Conservation (phyloP, 1,140 invertebrate genomes). For the Zelostemma sp. region DNA sequence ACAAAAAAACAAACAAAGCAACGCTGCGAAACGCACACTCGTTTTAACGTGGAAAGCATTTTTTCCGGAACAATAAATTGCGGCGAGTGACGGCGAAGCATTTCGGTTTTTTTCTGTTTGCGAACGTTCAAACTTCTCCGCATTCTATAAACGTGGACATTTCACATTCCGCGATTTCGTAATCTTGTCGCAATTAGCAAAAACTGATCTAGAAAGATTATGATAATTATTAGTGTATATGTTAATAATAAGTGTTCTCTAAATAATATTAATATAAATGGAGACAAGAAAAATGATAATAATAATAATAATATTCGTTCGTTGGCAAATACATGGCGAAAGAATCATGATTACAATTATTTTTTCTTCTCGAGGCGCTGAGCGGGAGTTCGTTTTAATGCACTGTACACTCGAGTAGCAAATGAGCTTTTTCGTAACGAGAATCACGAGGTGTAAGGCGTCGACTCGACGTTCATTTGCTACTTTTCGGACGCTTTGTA, state of each 20-base stretch:
- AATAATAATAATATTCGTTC: conserved; percentile 48
- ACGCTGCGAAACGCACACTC: too few species aligned
- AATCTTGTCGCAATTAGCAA: conserved; percentile 51
- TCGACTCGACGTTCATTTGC: conserved; percentile 7
- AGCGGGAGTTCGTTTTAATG: conserved; percentile 57
- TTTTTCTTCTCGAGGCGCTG: conserved; percentile 66
- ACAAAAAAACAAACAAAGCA: neutral
- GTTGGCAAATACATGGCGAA: conserved; percentile 71
- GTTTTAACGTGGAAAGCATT: too few species aligned
- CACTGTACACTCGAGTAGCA: conserved; percentile 59
- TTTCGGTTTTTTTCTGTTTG: too few species aligned
- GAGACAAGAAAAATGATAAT: conserved; percentile 56
- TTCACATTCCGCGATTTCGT: conserved; percentile 18
- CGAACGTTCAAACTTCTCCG: neutral
- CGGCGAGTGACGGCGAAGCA: too few species aligned
- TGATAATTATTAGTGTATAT: conserved; percentile 58
- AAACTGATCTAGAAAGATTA: conserved; percentile 68
- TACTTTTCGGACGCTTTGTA: too few species aligned
- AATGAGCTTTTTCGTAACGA: conserved; percentile 55
- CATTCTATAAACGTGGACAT: neutral
- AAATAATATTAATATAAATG: conserved; percentile 68
- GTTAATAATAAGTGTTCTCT: conserved; percentile 63
- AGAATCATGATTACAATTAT: conserved; percentile 63
- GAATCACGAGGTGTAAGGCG: conserved; percentile 48
- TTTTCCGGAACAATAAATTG: too few species aligned